phyloP scores from a whole-genome alignment of 2,888 invertebrate genomes.

The Glomeris marginata region DNA sequence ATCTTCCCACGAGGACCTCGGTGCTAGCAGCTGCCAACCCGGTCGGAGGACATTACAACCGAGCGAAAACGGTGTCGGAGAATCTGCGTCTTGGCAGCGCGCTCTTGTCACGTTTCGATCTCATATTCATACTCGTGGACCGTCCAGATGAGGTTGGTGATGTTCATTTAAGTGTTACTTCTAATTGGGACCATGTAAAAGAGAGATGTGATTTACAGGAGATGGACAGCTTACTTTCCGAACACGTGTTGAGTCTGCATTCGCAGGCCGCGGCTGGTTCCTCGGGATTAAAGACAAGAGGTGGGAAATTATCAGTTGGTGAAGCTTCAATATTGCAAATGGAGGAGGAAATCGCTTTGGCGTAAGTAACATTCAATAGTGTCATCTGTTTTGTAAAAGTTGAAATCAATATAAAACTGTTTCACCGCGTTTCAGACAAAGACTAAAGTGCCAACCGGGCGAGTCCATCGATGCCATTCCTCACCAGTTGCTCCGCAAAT shows the following conservation, averaged over 20 bases:
- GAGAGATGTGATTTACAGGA: conserved; percentile 36
- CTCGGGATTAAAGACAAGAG: not conserved
- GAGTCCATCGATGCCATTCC: conserved; percentile 57
- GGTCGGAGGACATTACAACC: conserved; percentile 71
- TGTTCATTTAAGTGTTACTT: not conserved
- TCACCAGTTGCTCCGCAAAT: conserved; percentile 62
- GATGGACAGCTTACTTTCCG: conserved; percentile 57
- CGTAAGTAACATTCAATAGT: not conserved
- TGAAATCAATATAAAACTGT: too few species aligned
- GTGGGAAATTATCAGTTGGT: not conserved
- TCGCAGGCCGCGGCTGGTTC: conserved; percentile 2
- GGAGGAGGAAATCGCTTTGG: not conserved
- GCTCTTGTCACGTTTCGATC: conserved; percentile 77
- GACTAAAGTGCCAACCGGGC: conserved; percentile 42
- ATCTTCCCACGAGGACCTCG: conserved; percentile 64
- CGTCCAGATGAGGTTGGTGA: conserved; percentile 55
- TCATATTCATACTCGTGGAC: conserved; percentile 80
- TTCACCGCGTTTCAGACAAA: conserved; percentile 41
- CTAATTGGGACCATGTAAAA: too few species aligned
- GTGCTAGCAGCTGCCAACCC: conserved; percentile 91
- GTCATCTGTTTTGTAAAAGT: too few species aligned
- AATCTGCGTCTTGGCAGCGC: conserved; percentile 76
- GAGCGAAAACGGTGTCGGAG: conserved; percentile 70
- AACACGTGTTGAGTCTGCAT: conserved; percentile 65
- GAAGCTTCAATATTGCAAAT: not conserved